Conservation (phyloP, 2,797 vertebrate genomes). For the Lithobates sylvaticus region DNA sequence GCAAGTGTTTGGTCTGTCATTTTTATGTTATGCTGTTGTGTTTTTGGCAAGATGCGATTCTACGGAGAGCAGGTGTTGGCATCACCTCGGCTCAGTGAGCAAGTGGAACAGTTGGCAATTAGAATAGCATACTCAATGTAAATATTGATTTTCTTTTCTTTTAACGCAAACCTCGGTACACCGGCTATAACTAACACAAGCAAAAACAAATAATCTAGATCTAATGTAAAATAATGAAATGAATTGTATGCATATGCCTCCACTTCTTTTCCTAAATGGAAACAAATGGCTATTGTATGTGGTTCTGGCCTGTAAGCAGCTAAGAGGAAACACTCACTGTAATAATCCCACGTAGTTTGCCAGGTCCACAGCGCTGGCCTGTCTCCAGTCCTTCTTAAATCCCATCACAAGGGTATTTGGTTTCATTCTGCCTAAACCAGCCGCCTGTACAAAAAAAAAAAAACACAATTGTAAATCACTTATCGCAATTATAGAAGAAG, state of each 20-base stretch:
- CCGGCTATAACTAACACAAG: constrained; percentile 1
- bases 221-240: constrained; percentile 24
- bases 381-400: constrained; percentile 94
- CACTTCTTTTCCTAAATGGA: constrained; percentile 23
- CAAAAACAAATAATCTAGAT: constrained; percentile 1
- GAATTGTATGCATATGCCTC: constrained; percentile 10
- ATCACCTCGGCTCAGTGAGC: constrained; percentile 39
- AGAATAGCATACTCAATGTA: constrained; percentile 16
- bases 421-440: constrained; percentile 93
- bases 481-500: not conserved
- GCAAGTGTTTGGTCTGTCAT: constrained; percentile 47
- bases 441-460: constrained; percentile 77
- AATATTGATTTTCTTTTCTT: constrained; percentile 37
- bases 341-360: constrained; percentile 91
- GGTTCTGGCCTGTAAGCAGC: not conserved
- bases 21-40: constrained; percentile 34
- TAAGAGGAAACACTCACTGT: constrained; percentile 85
- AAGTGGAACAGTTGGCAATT: constrained; percentile 35
- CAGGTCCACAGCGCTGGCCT: constrained; percentile 73
- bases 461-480: not conserved
- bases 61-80: constrained; percentile 42
- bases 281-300: constrained; percentile 16
- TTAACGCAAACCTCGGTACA: not conserved
- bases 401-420: constrained; percentile 94
- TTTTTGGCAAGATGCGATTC: constrained; percentile 42